These are phyloP conservation scores for Phylloscopus trochilus DNA, from an alignment of 2,113 vertebrate species.

Conservation along the genomic window DNA sequence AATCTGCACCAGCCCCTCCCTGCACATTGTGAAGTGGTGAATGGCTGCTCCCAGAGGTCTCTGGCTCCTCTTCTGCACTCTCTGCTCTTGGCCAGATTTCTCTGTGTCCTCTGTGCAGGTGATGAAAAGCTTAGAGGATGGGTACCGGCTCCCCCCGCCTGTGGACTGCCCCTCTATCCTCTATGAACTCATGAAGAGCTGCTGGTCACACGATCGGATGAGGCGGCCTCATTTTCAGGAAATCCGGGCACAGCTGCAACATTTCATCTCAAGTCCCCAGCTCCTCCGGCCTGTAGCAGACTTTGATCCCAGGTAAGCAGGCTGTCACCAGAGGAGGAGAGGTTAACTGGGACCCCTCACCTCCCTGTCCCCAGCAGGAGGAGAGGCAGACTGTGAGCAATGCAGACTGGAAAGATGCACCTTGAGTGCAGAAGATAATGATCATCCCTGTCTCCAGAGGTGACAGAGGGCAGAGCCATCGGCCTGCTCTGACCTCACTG, in stretches of 20 bases:
- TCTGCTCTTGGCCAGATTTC: not conserved
- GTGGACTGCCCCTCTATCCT: constrained; percentile 78
- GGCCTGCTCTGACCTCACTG: not conserved
- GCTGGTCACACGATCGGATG: constrained; percentile 71
- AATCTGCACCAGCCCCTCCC: not conserved
- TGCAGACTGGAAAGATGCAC: not conserved
- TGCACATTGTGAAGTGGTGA: not conserved
- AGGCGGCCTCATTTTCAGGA: constrained; percentile 75
- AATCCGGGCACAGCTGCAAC: constrained; percentile 74
- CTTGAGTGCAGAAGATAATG: not conserved
- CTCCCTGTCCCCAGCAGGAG: not conserved
- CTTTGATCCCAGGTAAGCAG: constrained; percentile 75
- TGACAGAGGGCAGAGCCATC: not conserved
- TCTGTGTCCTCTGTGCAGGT: constrained; percentile 62
- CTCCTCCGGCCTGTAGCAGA: constrained; percentile 75
- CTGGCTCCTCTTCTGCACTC: not conserved
- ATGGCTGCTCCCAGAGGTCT: not conserved
- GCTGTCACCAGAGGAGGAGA: not conserved
- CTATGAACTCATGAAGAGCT: constrained; percentile 80
- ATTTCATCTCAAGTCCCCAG: constrained; percentile 73
- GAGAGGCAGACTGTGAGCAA: not conserved
- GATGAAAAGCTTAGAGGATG: constrained; percentile 78
- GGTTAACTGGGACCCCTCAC: not conserved
- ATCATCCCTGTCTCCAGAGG: not conserved
- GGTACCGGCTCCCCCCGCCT: constrained; percentile 75